Conservation (phyloP, 1,140 invertebrate genomes). For the Diorhabda carinulata region DNA sequence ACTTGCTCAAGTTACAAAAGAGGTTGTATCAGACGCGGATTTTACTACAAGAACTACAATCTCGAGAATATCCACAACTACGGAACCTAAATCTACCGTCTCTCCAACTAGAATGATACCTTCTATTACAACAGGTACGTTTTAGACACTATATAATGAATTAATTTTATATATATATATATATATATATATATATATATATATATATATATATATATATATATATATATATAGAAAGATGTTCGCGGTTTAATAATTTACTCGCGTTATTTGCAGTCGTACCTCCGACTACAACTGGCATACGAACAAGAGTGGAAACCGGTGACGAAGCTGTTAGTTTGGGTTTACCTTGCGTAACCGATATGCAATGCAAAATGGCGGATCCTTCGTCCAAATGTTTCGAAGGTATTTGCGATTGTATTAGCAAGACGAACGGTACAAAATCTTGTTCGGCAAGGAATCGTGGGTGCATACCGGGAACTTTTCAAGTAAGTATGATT, state of each 20-base stretch:
- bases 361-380: conserved; percentile 73
- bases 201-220: too few relatives aligned
- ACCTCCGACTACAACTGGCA: conserved; percentile 32
- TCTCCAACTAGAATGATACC: conserved; percentile 19
- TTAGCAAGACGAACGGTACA: conserved; percentile 51
- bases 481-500: conserved; percentile 67
- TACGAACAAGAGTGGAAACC: conserved; percentile 49
- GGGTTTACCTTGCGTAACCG: conserved; percentile 68
- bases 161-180: too few relatives aligned
- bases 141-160: neutral
- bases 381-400: conserved; percentile 74
- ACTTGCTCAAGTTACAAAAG: conserved; percentile 26
- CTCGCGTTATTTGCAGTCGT: conserved; percentile 12
- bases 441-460: conserved; percentile 63
- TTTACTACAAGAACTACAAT: conserved; percentile 47
- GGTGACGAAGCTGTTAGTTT: conserved; percentile 64
- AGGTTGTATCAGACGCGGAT: conserved; percentile 36
- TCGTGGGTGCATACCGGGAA: conserved; percentile 74
- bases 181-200: too few relatives aligned
- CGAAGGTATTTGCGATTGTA: conserved; percentile 77
- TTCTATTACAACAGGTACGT: conserved; percentile 27
- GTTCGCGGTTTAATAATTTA: too few relatives aligned
- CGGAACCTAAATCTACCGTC: conserved; percentile 44
- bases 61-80: conserved; percentile 48
- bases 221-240: too few relatives aligned